Percentiles rank a stretch among this genome's conserved stretches.
These are phyloP conservation scores for Scortum barcoo DNA, from an alignment of 2,113 vertebrate genomes.

Conservation along the genomic window DNA sequence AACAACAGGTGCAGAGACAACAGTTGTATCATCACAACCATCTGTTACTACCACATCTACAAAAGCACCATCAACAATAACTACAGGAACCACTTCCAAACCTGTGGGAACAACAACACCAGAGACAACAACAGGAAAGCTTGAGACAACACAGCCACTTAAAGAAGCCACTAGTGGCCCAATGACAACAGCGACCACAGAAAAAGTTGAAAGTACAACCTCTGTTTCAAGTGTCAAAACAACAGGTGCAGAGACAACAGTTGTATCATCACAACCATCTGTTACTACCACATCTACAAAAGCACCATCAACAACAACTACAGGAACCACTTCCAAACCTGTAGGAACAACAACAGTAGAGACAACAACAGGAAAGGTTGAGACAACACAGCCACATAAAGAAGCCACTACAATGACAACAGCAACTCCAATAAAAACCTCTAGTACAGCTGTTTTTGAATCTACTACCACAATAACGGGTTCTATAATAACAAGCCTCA, in stretches of 20 bases:
- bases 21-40: slow-evolving; percentile 21
- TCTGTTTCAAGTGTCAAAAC: too few relatives aligned
- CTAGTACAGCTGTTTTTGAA: slow-evolving; percentile 29
- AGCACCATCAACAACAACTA: background rate
- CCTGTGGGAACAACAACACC: too few relatives aligned
- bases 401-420: too few relatives aligned
- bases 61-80: too few relatives aligned
- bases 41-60: too few relatives aligned
- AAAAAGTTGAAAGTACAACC: too few relatives aligned
- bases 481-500: background rate
- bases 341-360: background rate
- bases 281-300: background rate
- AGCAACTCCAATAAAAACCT: slow-evolving; percentile 2
- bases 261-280: background rate
- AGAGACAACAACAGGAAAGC: too few relatives aligned
- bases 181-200: too few relatives aligned
- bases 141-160: too few relatives aligned
- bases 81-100: too few relatives aligned
- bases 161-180: too few relatives aligned
- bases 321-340: background rate
- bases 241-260: too few relatives aligned
- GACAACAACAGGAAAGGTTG: background rate
- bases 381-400: background rate
- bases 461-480: background rate
- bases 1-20: slow-evolving; percentile 5